These are phyloP conservation scores for Sinelater perroti DNA, from an alignment of 2,888 invertebrate genomes.

Conservation along the genomic window DNA sequence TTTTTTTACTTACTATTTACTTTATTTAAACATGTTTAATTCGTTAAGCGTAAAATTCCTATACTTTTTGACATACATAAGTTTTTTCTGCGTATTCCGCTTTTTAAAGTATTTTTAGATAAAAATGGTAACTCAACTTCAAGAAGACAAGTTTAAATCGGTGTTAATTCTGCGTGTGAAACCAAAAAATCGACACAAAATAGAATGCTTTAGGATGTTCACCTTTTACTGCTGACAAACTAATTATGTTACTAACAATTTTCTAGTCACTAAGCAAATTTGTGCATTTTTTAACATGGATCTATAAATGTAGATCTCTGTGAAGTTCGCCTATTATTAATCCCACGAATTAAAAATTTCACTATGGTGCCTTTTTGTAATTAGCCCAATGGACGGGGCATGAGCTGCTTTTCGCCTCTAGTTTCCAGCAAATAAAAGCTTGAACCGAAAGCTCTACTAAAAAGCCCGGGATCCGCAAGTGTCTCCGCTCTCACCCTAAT, in stretches of 20 bases:
- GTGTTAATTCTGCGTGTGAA: conserved; percentile 36
- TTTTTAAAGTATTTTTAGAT: too few species aligned
- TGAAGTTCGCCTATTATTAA: not conserved
- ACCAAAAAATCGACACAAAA: conserved; percentile 33
- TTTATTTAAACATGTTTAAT: too few species aligned
- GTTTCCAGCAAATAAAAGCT: conserved; percentile 25
- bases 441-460: conserved; percentile 30
- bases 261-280: too few species aligned
- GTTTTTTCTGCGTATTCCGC: too few species aligned
- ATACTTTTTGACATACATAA: too few species aligned
- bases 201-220: conserved; percentile 22
- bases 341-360: not conserved
- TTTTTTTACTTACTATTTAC: too few species aligned
- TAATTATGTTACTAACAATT: conserved; percentile 7
- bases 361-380: not conserved
- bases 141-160: too few species aligned
- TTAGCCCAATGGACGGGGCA: too few species aligned
- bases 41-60: too few species aligned
- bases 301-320: not conserved
- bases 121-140: too few species aligned
- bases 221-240: conserved; percentile 24
- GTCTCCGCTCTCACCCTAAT: conserved; percentile 60
- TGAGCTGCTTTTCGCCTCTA: too few species aligned
- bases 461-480: conserved; percentile 49
- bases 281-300: not conserved